These are phyloP conservation scores for Chymomyza procnemis DNA, from an alignment of 2,888 invertebrate species.

Conservation along the genomic window DNA sequence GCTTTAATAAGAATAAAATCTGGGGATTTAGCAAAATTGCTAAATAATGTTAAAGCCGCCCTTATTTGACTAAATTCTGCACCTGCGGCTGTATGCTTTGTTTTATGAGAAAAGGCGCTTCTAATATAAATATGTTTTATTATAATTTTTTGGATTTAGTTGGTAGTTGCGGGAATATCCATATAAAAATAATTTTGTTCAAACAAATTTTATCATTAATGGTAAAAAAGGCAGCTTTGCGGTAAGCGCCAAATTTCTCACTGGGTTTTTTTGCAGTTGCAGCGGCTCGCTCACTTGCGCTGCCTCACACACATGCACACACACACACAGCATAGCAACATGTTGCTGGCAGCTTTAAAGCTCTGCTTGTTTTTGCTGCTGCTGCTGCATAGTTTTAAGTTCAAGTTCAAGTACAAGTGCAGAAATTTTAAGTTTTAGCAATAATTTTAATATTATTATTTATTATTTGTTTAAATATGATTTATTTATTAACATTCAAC, in stretches of 20 bases:
- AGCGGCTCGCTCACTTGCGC: neutral
- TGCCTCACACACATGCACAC: neutral
- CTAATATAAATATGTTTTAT: no score
- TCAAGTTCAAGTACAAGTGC: conserved; percentile 68
- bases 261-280: neutral
- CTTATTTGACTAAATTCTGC: no score
- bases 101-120: no score
- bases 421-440: neutral
- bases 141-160: no score
- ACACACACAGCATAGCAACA: neutral
- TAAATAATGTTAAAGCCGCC: no score
- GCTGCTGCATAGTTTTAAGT: conserved; percentile 32
- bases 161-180: no score
- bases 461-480: neutral
- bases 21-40: no score
- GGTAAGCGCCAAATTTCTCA: neutral
- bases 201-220: no score
- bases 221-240: neutral
- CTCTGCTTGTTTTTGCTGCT: conserved; percentile 3
- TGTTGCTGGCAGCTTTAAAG: neutral
- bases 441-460: neutral
- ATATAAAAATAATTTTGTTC: no score
- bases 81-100: no score
- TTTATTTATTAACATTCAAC: neutral
- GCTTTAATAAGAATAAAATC: no score